Evolutionary conservation across 2,113 vertebrate species (phyloP).

Genomic region (Anoura caudifer): DNA sequence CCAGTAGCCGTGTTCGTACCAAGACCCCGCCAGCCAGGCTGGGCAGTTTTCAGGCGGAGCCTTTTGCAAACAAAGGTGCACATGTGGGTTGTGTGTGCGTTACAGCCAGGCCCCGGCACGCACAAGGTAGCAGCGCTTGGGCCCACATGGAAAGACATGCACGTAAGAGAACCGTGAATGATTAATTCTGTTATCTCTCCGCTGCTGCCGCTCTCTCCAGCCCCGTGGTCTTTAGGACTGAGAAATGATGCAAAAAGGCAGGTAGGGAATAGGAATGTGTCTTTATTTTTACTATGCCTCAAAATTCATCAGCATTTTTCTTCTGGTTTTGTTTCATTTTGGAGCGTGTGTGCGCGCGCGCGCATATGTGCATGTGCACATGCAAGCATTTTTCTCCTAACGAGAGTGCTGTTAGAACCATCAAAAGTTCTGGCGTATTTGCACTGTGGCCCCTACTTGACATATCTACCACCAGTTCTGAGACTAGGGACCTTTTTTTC

Average conservation of each 20-base stretch:
- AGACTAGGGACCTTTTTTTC: neutral
- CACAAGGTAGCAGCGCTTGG: rapidly evolving
- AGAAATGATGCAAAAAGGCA: neutral
- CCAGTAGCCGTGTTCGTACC: rapidly evolving
- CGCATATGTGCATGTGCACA: too few relatives aligned
- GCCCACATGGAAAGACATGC: neutral
- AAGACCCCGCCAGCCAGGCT: rapidly evolving
- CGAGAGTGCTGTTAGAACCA: neutral
- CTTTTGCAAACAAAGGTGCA: neutral
- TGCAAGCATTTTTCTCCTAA: neutral
- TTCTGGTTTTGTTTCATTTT: neutral
- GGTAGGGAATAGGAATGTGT: rapidly evolving
- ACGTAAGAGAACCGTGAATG: neutral
- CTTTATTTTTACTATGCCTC: neutral
- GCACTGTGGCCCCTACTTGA: neutral
- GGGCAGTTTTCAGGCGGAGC: neutral
- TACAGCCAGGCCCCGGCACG: rapidly evolving
- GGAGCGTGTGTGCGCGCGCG: neutral
- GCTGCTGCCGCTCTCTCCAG: rapidly evolving
- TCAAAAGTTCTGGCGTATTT: neutral
- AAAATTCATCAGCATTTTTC: too few relatives aligned
- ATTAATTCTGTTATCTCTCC: neutral
- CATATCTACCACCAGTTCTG: neutral
- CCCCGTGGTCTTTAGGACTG: neutral
- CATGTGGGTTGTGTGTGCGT: rapidly evolving